These are phyloP conservation scores for Scolopax bukidnonensis DNA, from an alignment of 2,797 vertebrate species.

Conservation along the genomic window DNA sequence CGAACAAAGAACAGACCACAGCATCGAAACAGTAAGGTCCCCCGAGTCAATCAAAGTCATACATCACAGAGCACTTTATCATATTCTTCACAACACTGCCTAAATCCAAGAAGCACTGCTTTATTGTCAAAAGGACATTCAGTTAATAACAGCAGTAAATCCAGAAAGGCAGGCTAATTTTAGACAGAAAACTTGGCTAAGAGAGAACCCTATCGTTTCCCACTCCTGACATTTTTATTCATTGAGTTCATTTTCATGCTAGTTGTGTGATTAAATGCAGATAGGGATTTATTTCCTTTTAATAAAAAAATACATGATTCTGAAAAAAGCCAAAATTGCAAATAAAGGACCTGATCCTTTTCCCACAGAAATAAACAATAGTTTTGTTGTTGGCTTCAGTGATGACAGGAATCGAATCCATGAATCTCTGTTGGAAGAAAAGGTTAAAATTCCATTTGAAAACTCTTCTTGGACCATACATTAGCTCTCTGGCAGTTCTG, in stretches of 20 bases:
- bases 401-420: constrained; percentile 54
- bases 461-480: constrained; percentile 58
- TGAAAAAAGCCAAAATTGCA: constrained; percentile 70
- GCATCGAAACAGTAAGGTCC: constrained; percentile 68
- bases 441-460: constrained; percentile 70
- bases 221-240: constrained; percentile 78
- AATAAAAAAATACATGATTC: constrained; percentile 68
- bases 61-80: constrained; percentile 74
- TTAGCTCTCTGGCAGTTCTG: constrained; percentile 64
- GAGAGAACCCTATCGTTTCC: constrained; percentile 73
- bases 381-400: constrained; percentile 61
- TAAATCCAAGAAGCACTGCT: constrained; percentile 71
- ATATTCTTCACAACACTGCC: constrained; percentile 59
- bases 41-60: constrained; percentile 70
- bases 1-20: constrained; percentile 73
- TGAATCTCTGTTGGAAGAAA: constrained; percentile 56
- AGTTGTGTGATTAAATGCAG: constrained; percentile 79
- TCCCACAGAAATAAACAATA: constrained; percentile 72
- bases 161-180: constrained; percentile 76
- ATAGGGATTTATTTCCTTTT: constrained; percentile 77
- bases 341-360: constrained; percentile 70
- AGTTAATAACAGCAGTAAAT: constrained; percentile 78
- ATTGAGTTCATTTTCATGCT: constrained; percentile 78
- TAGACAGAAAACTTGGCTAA: constrained; percentile 75
- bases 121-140: constrained; percentile 72